Evolutionary conservation across 1,140 invertebrate genomes (phyloP).

Genomic region (Pogonus chalceus): DNA sequence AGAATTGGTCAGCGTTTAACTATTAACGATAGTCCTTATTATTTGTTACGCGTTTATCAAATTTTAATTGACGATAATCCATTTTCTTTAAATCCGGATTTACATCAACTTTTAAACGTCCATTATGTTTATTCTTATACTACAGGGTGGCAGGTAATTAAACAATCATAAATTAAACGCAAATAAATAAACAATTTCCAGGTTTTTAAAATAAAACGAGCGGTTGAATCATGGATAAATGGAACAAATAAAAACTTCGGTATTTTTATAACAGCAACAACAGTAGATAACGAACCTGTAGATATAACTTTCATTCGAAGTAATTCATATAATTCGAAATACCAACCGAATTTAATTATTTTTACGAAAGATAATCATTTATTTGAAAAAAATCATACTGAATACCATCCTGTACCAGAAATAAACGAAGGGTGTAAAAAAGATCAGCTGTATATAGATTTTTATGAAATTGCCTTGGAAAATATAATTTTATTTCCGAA

Average conservation of each 20-base stretch:
- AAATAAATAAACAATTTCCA: not conserved
- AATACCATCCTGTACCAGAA: not conserved
- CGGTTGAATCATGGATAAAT: not conserved
- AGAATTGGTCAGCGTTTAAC: not conserved
- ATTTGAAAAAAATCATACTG: not conserved
- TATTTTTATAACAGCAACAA: not conserved
- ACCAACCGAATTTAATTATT: not conserved
- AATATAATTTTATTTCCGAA: not conserved
- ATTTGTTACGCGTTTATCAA: not conserved
- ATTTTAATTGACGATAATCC: not conserved
- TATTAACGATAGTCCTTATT: not conserved
- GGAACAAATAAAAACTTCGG: not conserved
- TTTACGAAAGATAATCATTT: not conserved
- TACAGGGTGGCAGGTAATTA: conserved; percentile 1
- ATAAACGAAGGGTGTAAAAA: not conserved
- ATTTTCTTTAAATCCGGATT: not conserved
- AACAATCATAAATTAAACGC: not conserved
- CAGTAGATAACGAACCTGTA: not conserved
- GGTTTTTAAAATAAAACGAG: conserved; percentile 1
- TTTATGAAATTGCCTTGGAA: not conserved
- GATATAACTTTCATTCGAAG: not conserved
- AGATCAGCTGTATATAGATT: not conserved
- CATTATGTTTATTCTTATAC: not conserved
- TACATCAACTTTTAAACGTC: not conserved
- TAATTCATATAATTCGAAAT: not conserved